Conservation (phyloP, 2,113 vertebrate species). For the Fukomys damarensis region DNA sequence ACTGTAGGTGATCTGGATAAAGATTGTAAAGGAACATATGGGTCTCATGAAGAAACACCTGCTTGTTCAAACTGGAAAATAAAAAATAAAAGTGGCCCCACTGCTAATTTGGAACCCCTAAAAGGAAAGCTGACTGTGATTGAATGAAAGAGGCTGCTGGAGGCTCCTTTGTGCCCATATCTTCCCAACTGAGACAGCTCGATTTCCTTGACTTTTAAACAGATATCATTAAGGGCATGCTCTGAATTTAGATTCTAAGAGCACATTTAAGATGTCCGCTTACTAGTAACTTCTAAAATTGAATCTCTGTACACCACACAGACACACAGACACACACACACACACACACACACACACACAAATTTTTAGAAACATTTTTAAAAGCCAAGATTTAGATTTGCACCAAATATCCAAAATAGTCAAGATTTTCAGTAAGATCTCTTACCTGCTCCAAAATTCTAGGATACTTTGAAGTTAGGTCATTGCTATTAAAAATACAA, state of each 20-base stretch:
- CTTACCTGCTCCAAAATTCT: not conserved
- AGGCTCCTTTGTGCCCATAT: not conserved
- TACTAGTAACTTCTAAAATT: conserved; percentile 1
- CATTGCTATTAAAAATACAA: conserved; percentile 28
- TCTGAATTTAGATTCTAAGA: conserved; percentile 2
- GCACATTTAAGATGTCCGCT: not conserved
- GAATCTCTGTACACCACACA: not conserved
- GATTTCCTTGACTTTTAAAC: conserved; percentile 20
- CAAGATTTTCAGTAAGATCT: not conserved
- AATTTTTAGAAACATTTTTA: not conserved
- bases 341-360: not conserved
- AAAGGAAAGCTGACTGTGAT: conserved; percentile 53
- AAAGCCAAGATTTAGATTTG: not conserved
- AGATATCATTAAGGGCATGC: not conserved
- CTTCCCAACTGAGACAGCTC: not conserved
- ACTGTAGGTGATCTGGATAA: conserved; percentile 52
- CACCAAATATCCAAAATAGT: not conserved
- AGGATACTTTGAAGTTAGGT: not conserved
- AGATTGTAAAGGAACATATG: conserved; percentile 51
- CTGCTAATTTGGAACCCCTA: conserved; percentile 58
- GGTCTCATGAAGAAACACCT: conserved; percentile 71
- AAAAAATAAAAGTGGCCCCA: conserved; percentile 61
- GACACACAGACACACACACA: not conserved
- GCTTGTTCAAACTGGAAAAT: conserved; percentile 64
- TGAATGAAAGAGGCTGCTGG: conserved; percentile 26